These are phyloP conservation scores for Pogonocherus hispidulus DNA, from an alignment of 2,888 invertebrate genomes.

Conservation along the genomic window DNA sequence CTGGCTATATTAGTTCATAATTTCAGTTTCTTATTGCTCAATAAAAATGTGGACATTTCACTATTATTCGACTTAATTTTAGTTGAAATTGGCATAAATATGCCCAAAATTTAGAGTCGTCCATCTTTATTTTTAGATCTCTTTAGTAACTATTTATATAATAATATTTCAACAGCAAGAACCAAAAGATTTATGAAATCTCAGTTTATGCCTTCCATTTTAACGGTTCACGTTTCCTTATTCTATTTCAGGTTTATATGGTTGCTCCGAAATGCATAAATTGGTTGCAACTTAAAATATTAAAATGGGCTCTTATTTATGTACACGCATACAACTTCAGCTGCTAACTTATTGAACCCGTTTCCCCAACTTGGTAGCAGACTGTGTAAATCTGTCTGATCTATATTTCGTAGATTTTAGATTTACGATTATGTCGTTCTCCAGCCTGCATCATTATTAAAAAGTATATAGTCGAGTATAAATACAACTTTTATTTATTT, in stretches of 20 bases:
- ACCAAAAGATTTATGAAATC: background rate
- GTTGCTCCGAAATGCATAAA: slow-evolving; percentile 48
- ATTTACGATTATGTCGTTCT: slow-evolving; percentile 12
- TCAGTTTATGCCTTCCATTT: slow-evolving; percentile 4
- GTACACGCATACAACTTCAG: slow-evolving; percentile 33
- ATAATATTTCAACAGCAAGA: slow-evolving; percentile 2
- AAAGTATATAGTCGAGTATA: background rate
- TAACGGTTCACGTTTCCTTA: slow-evolving; percentile 6
- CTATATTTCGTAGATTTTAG: slow-evolving; percentile 29
- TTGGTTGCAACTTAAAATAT: slow-evolving; percentile 57
- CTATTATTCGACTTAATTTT: too few relatives aligned
- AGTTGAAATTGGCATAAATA: too few relatives aligned
- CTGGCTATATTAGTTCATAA: too few relatives aligned
- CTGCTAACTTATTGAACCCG: slow-evolving; percentile 26
- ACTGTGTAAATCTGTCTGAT: slow-evolving; percentile 33
- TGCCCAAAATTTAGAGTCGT: too few relatives aligned
- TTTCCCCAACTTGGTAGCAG: slow-evolving; percentile 40
- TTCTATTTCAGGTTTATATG: slow-evolving; percentile 25
- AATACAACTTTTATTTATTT: too few relatives aligned
- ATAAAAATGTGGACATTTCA: too few relatives aligned
- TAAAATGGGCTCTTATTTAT: slow-evolving; percentile 60
- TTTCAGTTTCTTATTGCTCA: too few relatives aligned
- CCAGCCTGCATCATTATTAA: slow-evolving; percentile 7
- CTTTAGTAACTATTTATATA: too few relatives aligned
- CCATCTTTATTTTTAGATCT: too few relatives aligned